Base-by-base conservation (phyloP, 2,113 vertebrate genomes). In the Natator depressus region DNA sequence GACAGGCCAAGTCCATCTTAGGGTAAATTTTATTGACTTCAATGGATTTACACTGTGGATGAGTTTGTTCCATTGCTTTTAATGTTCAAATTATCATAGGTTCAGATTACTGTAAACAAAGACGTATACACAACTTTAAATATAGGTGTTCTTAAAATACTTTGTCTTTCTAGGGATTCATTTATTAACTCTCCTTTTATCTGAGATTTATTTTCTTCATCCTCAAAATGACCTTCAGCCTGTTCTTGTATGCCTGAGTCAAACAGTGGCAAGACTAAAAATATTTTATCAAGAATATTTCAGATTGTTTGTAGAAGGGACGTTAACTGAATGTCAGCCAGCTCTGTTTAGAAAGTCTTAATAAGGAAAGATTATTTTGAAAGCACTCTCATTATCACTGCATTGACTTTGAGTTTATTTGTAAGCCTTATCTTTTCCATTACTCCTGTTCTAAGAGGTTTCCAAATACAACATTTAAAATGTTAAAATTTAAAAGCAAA, bases 251-350 rank as follows among this genome's bases (percentile, higher is more conserved):
- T 84, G 13, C 85, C 90, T 86, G 31, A 90, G 69, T 78, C 3
- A 90, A 88, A 84, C 89, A 72, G 69, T 91, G 89, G 92, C 91
- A 29, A 88, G 96, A 96, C 84, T 83, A 88, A 97, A 98, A 96
- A 93, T 91, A 96, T 96, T 98, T 98, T 98, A 98, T 98, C 98
- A 97, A 92, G 89, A 89, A 89, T 97, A 93, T 96, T 97, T 98
- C 91, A 94, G 96, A 96, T 87, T 97, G 93, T 97, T 97, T 95
- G 69, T 95, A 96, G 82, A 96, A 95, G 90, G 96, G 93, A 69
- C 96, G 47, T 94, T 97, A 91, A 94, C 82, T 96, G 96, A 97
- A 96, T 80, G 90, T 93, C 96, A 97, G 96, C 93, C 84, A 97
- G 50, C 59, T 90, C 92, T 95, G 80, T 84, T 95, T 97, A 95